Base-by-base conservation (phyloP, 2,888 invertebrate genomes). In the Troides oblongomaculatus region DNA sequence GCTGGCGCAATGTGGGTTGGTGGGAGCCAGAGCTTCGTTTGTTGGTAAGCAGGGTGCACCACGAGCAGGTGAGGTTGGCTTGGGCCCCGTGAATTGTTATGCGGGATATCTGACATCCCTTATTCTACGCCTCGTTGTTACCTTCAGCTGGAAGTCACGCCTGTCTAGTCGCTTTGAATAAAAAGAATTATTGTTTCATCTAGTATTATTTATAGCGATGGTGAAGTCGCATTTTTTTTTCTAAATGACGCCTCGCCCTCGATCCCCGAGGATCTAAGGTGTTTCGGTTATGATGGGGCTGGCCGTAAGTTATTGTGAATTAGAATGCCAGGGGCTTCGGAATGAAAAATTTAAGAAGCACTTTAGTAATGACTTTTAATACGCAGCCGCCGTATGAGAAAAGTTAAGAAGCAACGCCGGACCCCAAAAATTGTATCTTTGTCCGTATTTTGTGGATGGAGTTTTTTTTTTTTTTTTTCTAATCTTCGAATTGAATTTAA, bases 291-390 rank as follows among this genome's bases (percentile, higher is more conserved):
- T 62, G 57, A 69, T 69, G 69, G 69, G 65, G 58, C 57, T 61
- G 46, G 62, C 62, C 65, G 57, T 65, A 69, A 69, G 62, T 69
- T 69, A 69, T 65, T 62, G 69, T 69, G 56, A 62, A 69, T 69
- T 62, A 58, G 62, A 65, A 61, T 64, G 64, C 60, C 59, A 50
- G 65, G 58, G 50, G 57, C 21, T 68, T 59, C 36, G 30, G 69
- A 69, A 62, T 62, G 58, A 62, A 69, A 65, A 65, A 65, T 65
- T 69, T 65, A 65, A 69, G 65, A 57, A 50, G 58, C 69, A 69
- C 62, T 69, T 65, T 62, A 62, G 65, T 65, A 69, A 69, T 69
- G 65, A 65, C 57, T 64, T 68, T 68, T 68, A 59, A 63, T 67
- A 57, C 67, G 67, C 58, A 63, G 39, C 57, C 68, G 58, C 25